These are phyloP conservation scores for Ommatoiulus sabulosus DNA, from an alignment of 2,888 invertebrate species.

Conservation along the genomic window DNA sequence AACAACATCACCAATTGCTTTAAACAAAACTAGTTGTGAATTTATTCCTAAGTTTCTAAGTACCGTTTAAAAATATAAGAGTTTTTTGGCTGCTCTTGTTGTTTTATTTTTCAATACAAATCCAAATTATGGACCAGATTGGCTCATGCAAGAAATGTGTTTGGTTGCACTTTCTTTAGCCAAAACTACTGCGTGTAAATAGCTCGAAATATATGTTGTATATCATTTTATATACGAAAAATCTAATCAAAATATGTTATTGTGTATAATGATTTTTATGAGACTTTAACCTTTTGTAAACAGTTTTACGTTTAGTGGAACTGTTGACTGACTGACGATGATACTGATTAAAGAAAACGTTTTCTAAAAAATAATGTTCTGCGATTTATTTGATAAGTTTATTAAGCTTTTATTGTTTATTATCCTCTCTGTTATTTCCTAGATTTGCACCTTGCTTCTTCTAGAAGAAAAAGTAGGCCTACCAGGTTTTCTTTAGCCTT, in stretches of 20 bases:
- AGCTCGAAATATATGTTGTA: constrained; percentile 28
- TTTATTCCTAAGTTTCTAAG: neutral
- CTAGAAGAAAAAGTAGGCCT: no score
- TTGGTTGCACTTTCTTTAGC: neutral
- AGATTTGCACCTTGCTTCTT: no score
- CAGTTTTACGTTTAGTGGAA: neutral
- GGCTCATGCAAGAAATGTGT: neutral
- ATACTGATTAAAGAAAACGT: constrained; percentile 42
- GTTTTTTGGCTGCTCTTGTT: neutral
- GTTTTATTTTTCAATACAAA: neutral
- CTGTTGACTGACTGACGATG: constrained; percentile 42
- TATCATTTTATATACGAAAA: constrained; percentile 27
- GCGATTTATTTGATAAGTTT: neutral
- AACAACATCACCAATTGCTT: neutral
- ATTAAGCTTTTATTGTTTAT: no score
- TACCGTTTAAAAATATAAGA: neutral
- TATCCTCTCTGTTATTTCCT: no score
- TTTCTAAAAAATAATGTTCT: constrained; percentile 5
- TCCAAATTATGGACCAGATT: neutral
- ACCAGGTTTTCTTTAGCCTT: no score
- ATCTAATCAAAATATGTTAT: constrained; percentile 39
- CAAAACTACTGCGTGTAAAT: constrained; percentile 31
- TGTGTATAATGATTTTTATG: constrained; percentile 37
- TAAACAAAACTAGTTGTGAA: neutral
- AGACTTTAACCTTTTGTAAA: constrained; percentile 9